These are phyloP conservation scores for Cryptophagus acutangulus DNA, from an alignment of 2,888 invertebrate species.

Conservation along the genomic window DNA sequence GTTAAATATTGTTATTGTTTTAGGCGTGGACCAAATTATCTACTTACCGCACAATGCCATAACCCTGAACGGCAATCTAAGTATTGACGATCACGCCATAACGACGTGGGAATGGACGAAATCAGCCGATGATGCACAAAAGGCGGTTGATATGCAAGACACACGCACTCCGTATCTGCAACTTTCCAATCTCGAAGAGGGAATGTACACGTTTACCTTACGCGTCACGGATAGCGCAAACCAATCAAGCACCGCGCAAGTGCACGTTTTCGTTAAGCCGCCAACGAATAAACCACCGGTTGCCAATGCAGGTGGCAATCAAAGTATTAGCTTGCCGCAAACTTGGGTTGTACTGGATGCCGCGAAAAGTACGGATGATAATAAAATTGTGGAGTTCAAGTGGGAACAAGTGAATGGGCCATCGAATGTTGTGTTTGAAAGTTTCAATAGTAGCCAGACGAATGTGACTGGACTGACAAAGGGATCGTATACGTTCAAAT, in stretches of 20 bases:
- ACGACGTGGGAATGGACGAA: conserved; percentile 96
- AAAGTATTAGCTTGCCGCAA: conserved; percentile 76
- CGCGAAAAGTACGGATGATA: conserved; percentile 66
- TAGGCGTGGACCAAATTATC: conserved; percentile 81
- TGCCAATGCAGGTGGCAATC: conserved; percentile 61
- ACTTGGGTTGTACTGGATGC: conserved; percentile 79
- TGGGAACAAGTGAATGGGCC: conserved; percentile 79
- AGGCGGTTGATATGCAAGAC: conserved; percentile 94
- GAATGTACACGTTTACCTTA: conserved; percentile 88
- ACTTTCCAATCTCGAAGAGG: conserved; percentile 85
- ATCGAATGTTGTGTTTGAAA: conserved; percentile 53
- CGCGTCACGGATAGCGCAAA: conserved; percentile 90
- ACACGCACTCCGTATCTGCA: conserved; percentile 82
- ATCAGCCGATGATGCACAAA: conserved; percentile 77
- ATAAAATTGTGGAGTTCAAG: conserved; percentile 72
- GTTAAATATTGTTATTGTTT: conserved; percentile 7
- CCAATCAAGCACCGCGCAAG: conserved; percentile 76
- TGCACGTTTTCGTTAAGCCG: conserved; percentile 89
- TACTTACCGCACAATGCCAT: conserved; percentile 84
- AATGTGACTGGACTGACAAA: conserved; percentile 78
- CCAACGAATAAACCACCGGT: conserved; percentile 80
- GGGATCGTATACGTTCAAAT: conserved; percentile 75
- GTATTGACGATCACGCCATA: conserved; percentile 91
- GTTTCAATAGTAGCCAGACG: conserved; percentile 49
- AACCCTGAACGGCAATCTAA: conserved; percentile 82